These are phyloP conservation scores for Acrobasis suavella DNA, from an alignment of 2,888 invertebrate genomes.

Conservation along the genomic window DNA sequence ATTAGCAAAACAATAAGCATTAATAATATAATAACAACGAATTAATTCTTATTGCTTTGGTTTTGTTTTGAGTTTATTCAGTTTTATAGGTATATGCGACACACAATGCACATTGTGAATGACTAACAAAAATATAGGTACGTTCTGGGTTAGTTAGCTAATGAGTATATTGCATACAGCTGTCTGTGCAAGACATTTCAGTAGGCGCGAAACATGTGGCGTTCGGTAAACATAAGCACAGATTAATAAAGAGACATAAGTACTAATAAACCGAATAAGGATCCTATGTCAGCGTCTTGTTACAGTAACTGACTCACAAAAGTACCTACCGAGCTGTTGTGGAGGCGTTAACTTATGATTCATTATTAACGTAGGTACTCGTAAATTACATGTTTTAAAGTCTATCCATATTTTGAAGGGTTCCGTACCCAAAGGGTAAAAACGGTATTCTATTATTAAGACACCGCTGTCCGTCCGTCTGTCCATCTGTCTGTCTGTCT, in stretches of 20 bases:
- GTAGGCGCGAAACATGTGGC: background rate
- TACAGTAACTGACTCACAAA: background rate
- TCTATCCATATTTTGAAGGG: background rate
- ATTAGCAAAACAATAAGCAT: background rate
- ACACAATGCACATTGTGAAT: too few species aligned
- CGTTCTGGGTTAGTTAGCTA: too few species aligned
- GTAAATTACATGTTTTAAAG: background rate
- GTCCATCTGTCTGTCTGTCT: too few species aligned
- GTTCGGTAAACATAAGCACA: background rate
- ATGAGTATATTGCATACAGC: too few species aligned
- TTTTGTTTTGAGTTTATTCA: background rate
- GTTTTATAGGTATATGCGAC: background rate
- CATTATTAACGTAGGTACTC: background rate
- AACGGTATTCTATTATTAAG: too few species aligned
- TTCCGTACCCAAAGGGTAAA: too few species aligned
- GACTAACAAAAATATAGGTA: too few species aligned
- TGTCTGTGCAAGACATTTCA: background rate
- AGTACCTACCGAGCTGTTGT: background rate
- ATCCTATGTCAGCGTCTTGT: conserved; percentile 1
- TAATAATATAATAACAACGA: background rate
- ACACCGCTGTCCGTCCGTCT: too few species aligned
- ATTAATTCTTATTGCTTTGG: background rate
- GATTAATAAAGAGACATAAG: too few species aligned
- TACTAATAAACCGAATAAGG: too few species aligned
- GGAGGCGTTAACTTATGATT: background rate